phyloP scores from a whole-genome alignment of 2,888 invertebrate genomes.

The Acanthococcus lagerstroemiae region DNA sequence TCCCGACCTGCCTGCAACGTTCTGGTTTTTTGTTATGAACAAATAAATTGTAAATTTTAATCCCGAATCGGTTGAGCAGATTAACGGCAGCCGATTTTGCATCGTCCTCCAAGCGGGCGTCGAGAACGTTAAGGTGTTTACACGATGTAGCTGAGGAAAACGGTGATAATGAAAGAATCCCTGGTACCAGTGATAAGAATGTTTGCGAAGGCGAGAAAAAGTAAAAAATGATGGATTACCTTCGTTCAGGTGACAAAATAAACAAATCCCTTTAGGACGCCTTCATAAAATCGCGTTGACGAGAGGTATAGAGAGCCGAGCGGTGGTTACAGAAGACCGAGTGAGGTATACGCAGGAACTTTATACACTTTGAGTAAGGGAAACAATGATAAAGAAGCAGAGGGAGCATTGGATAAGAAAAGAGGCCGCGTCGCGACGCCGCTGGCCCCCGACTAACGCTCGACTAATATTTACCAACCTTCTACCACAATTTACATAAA shows the following conservation, averaged over 20 bases:
- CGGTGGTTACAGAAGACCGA: slow-evolving; percentile 7
- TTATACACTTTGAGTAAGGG: slow-evolving; percentile 19
- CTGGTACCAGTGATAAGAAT: slow-evolving; percentile 22
- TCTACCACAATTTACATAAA: slow-evolving; percentile 29
- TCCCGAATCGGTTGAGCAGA: no score
- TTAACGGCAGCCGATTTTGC: no score
- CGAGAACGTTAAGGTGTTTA: no score
- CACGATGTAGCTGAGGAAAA: no score
- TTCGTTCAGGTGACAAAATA: slow-evolving; percentile 31
- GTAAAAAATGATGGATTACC: slow-evolving; percentile 25
- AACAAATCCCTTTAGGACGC: slow-evolving; percentile 27
- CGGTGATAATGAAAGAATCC: slow-evolving; percentile 24
- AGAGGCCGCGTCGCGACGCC: slow-evolving; percentile 13
- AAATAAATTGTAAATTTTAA: no score
- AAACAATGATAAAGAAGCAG: slow-evolving; percentile 21
- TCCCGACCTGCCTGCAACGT: no score
- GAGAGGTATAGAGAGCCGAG: neutral
- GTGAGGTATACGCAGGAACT: slow-evolving; percentile 12
- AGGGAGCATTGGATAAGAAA: slow-evolving; percentile 15
- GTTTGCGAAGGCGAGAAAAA: slow-evolving; percentile 7
- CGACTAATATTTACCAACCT: slow-evolving; percentile 30
- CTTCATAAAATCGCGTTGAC: slow-evolving; percentile 19
- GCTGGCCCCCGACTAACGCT: slow-evolving; percentile 25
- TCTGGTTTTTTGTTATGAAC: no score
- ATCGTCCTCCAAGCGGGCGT: no score